Evolutionary conservation across 2,113 vertebrate species (phyloP), one percentile per base, ranked within the genome.

Genomic region (Gnathonemus longibarbis): DNA sequence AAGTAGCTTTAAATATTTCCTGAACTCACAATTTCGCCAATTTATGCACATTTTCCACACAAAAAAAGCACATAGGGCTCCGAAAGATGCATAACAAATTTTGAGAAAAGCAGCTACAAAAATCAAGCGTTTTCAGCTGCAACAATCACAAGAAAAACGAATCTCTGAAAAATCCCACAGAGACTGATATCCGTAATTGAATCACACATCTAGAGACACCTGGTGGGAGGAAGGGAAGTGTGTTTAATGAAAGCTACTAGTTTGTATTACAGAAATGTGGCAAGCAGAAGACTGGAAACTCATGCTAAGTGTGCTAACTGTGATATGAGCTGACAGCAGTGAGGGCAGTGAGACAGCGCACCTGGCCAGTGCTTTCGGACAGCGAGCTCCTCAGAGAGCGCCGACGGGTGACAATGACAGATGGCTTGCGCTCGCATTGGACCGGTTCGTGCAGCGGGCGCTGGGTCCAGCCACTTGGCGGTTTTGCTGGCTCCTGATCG

Each of bases 401-500:
- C 17, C 98, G 96, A n/a, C 98, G 96, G 1, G 97, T 98, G 90
- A 99, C 98, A 2, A 99, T 99, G 91, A 99, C 98, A 0, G 98
- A 98, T 2, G 97, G 96, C 66, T 98, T 98, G 93, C 97, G 96
- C 80, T 98, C 97, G 0, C 94, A 77, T 0, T 93, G 91, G 93
- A 94, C 91, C 17, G 94, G 94, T 84, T 98, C 97, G 0, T 93
- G 96, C 10, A 91, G 89, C 50, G 92, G 91, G 91, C 93, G 93
- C 42, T 91, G 95, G 5, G 94, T 92, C 94, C 96, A 98, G 92
- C 92, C 94, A 0, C 96, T 95, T 1, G 89, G 90, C 89, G 90
- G 89, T 5, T 96, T 95, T 0, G 92, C 93, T n/a, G 94, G 94
- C 0, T 96, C 97, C 15, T 95, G 94, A 84, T 95, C 95, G 0